Evolutionary conservation across 2,113 vertebrate species (phyloP).

Genomic region (Trogon surrucura): DNA sequence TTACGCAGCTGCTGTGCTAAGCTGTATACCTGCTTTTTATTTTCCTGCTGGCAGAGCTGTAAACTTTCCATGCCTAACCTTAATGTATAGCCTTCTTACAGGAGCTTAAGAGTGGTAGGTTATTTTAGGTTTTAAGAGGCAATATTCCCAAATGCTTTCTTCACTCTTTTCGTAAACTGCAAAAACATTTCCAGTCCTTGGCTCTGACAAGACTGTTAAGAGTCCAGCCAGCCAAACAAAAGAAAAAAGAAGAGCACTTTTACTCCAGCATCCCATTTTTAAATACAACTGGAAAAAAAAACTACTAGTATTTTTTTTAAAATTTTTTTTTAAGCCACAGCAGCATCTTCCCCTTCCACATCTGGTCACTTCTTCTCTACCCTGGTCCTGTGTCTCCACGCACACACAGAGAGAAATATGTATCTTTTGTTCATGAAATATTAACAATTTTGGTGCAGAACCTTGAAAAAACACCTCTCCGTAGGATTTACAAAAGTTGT

Average conservation of each 20-base stretch:
- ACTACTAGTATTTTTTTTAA: too few relatives aligned
- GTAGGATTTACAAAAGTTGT: not conserved
- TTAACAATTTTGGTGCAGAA: not conserved
- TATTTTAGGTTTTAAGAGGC: constrained; percentile 14
- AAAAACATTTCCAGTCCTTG: constrained; percentile 21
- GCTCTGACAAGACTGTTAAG: not conserved
- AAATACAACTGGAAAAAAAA: not conserved
- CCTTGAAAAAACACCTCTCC: not conserved
- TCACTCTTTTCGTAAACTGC: constrained; percentile 3
- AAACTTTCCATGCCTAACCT: not conserved
- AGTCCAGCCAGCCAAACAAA: not conserved
- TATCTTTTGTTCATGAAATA: not conserved
- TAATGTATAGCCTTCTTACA: not conserved
- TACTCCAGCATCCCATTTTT: not conserved
- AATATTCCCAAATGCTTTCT: constrained; percentile 24
- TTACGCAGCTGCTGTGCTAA: not conserved
- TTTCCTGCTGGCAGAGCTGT: constrained; percentile 14
- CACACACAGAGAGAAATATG: too few relatives aligned
- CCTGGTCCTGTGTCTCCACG: rapidly evolving
- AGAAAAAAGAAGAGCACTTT: not conserved
- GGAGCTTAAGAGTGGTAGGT: not conserved
- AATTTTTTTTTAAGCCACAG: not conserved
- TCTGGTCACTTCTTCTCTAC: not conserved
- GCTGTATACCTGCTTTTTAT: constrained; percentile 37
- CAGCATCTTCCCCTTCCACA: not conserved